Percentiles rank a stretch among this genome's conserved stretches.
Conservation (phyloP, 2,797 vertebrate genomes). For the Apodemus agrarius region DNA sequence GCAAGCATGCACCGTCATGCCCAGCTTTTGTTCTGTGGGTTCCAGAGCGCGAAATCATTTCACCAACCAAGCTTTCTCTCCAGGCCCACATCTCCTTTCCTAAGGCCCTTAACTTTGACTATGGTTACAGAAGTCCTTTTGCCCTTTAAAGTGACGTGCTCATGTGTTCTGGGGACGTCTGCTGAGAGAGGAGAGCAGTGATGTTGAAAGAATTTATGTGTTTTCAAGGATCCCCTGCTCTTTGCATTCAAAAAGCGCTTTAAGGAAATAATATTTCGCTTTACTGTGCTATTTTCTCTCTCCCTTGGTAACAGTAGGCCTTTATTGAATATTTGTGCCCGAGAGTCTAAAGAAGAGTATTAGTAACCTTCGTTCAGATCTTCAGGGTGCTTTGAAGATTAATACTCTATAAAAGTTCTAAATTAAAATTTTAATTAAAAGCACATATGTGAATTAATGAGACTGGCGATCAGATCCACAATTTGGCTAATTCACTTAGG, state of each 20-base stretch:
- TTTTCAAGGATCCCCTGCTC: not conserved
- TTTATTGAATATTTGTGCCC: conserved; percentile 28
- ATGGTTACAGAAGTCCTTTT: not conserved
- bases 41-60: not conserved
- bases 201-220: not conserved
- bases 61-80: not conserved
- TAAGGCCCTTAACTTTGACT: not conserved
- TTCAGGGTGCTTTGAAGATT: conserved; percentile 48
- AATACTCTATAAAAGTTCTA: conserved; percentile 60
- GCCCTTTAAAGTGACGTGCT: not conserved
- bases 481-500: conserved; percentile 56
- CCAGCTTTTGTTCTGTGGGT: not conserved
- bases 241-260: not conserved
- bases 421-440: conserved; percentile 75
- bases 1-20: not conserved
- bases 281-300: not conserved
- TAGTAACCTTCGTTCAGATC: not conserved
- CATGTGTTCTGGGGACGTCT: not conserved
- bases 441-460: conserved; percentile 65
- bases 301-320: not conserved
- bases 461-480: conserved; percentile 40
- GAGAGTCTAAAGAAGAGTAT: conserved; percentile 35
- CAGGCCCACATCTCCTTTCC: not conserved
- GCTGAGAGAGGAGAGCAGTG: not conserved
- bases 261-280: not conserved